phyloP scores from a whole-genome alignment of 2,888 invertebrate genomes.

The Cantharis nigra region DNA sequence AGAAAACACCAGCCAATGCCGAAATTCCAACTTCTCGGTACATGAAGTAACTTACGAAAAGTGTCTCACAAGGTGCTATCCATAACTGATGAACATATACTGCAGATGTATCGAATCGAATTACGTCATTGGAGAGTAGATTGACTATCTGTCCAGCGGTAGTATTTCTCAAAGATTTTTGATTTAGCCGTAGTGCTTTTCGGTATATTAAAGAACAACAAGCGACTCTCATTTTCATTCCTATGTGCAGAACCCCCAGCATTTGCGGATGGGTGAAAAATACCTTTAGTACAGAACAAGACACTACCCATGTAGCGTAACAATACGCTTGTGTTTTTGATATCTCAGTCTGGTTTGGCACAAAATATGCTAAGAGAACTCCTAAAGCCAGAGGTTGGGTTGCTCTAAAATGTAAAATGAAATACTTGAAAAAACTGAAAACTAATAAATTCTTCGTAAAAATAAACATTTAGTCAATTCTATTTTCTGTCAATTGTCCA shows the following conservation, averaged over 20 bases:
- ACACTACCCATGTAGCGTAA: conserved; percentile 75
- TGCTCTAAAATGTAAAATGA: conserved; percentile 40
- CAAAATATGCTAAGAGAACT: conserved; percentile 66
- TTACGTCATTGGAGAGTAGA: conserved; percentile 92
- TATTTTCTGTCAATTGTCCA: too few relatives aligned
- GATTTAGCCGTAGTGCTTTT: conserved; percentile 63
- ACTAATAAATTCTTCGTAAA: too few relatives aligned
- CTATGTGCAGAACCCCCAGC: conserved; percentile 79
- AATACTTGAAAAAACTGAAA: not conserved
- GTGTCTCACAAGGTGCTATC: conserved; percentile 79
- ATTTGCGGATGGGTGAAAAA: conserved; percentile 90
- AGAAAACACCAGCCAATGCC: conserved; percentile 61
- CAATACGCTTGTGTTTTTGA: conserved; percentile 68
- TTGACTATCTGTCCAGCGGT: conserved; percentile 81
- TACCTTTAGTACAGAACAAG: conserved; percentile 76
- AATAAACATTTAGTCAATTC: too few relatives aligned
- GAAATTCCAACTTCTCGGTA: conserved; percentile 65
- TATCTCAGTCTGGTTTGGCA: conserved; percentile 51
- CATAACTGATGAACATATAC: conserved; percentile 82
- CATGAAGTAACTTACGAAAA: conserved; percentile 76
- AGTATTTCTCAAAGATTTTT: conserved; percentile 75
- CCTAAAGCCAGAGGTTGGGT: conserved; percentile 63
- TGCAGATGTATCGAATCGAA: conserved; percentile 82
- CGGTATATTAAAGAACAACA: conserved; percentile 85
- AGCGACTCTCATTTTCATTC: conserved; percentile 84